Base-by-base conservation (phyloP, 2,797 vertebrate genomes). In the Sebastes diploproa region DNA sequence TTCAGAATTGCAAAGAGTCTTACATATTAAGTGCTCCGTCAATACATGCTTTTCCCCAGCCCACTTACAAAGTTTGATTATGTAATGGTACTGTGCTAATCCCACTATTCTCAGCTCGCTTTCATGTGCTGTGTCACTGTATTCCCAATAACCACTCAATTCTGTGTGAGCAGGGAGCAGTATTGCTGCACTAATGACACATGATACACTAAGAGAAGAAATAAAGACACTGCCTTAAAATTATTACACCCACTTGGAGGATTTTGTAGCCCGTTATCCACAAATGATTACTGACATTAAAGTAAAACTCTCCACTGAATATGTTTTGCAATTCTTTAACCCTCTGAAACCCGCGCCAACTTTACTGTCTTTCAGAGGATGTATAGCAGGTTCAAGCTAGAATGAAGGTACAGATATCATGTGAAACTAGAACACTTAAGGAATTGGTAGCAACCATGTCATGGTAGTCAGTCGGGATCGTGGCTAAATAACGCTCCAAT, bases 71-170 rank as follows among this genome's bases (percentile, higher is more conserved):
- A 58, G 38, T 71, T 18, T 70, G 77, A 56, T 73, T 73, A 83
- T 73, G 46, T 68, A 67, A 72, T 27, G 71, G 36, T 4, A 36
- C 18, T 12, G 63, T 5, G 64, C 63, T 77, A 76, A 68, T 82
- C 72, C 62, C 23, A 63, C 18, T 63, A 50, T 52, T 38, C 72
- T 72, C 50, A 34, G 52, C 38, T 68, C 6, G 2, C 46, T 81
- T 62, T 76, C 34, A 80, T 72, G 72, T 68, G 42, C 67, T 52
- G 32, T 62, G 72, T 83, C 56, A 36, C 46, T 58, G 34, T 56
- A 34, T 62, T 66, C 66, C 58, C 61, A 65, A 59, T 75, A 54
- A 54, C 9, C 32, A 20, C 25, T 71, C 22, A 22, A 34, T 34
- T 29, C 27, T 46, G 16, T 46, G 16, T 46, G 46, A 29, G 46